phyloP scores from a whole-genome alignment of 2,113 vertebrate species.

The Eonycteris spelaea region DNA sequence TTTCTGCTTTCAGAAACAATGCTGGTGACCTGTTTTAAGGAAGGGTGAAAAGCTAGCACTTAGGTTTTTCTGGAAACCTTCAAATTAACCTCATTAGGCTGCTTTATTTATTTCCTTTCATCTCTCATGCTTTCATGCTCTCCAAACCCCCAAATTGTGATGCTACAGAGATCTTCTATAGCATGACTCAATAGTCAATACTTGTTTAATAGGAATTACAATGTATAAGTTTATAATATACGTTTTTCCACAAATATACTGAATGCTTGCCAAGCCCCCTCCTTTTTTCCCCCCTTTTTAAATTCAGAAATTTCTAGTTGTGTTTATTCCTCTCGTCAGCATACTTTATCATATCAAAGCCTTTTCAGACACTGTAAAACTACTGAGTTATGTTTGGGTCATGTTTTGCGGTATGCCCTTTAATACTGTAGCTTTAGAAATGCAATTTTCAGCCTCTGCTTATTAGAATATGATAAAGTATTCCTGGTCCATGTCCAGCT shows the following conservation, averaged over 20 bases:
- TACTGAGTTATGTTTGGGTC: conserved; percentile 92
- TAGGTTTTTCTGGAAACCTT: conserved; percentile 48
- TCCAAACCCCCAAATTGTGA: conserved; percentile 71
- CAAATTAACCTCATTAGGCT: conserved; percentile 74
- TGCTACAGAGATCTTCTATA: conserved; percentile 70
- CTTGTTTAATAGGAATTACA: conserved; percentile 77
- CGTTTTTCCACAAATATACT: conserved; percentile 80
- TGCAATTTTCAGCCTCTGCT: conserved; percentile 96
- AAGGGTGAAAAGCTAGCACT: conserved; percentile 34
- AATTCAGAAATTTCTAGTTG: conserved; percentile 86
- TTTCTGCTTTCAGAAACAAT: neutral
- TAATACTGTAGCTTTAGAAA: conserved; percentile 99
- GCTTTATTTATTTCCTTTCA: conserved; percentile 68
- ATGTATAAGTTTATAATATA: conserved; percentile 81
- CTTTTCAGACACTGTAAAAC: conserved; percentile 90
- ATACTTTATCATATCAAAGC: conserved; percentile 98
- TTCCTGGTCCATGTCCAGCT: conserved; percentile 90
- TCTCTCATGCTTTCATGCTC: neutral
- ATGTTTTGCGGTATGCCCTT: conserved; percentile 94
- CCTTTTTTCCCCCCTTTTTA: conserved; percentile 60
- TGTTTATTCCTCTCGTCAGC: conserved; percentile 97
- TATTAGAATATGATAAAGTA: conserved; percentile 99
- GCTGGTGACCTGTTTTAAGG: conserved; percentile 1
- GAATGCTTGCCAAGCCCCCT: conserved; percentile 70
- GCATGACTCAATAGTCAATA: conserved; percentile 77